Conservation (phyloP, 2,888 invertebrate genomes). For the Heteromurus nitidus region DNA sequence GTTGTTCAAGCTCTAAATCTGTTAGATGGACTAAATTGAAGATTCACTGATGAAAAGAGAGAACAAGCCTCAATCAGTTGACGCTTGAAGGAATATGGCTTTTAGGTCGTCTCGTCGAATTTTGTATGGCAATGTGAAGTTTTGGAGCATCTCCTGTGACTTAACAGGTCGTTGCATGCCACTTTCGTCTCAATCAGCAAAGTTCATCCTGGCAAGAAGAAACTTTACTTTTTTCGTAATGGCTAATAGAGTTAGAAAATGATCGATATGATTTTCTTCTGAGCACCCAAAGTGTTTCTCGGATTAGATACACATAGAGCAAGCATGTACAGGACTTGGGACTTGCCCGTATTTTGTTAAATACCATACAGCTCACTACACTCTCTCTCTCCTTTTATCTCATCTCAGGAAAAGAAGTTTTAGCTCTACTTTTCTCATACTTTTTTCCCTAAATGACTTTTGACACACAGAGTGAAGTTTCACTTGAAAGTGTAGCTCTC, state of each 20-base stretch:
- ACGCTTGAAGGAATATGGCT: no score
- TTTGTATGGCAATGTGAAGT: no score
- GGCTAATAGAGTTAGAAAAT: slow-evolving; percentile 5
- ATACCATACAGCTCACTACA: not conserved
- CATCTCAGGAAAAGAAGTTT: not conserved
- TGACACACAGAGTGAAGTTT: not conserved
- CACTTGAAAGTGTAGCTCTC: not conserved
- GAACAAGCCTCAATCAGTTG: no score
- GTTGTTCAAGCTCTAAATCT: no score
- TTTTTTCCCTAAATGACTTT: slow-evolving; percentile 27
- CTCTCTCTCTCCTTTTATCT: not conserved
- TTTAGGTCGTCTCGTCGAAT: no score
- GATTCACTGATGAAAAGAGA: no score
- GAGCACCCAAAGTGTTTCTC: slow-evolving; percentile 11
- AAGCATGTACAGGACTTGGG: no score
- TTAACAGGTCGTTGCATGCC: slow-evolving; percentile 1
- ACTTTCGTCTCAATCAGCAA: not conserved
- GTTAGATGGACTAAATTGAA: no score
- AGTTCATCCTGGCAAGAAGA: not conserved
- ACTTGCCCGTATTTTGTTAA: not conserved
- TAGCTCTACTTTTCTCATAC: no score
- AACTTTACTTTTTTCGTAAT: not conserved
- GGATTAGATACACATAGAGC: not conserved
- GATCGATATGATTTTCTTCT: slow-evolving; percentile 21
- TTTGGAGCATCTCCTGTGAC: no score